Evolutionary conservation across 2,113 vertebrate species (phyloP).

Genomic region (Nannobrachium achirus): DNA sequence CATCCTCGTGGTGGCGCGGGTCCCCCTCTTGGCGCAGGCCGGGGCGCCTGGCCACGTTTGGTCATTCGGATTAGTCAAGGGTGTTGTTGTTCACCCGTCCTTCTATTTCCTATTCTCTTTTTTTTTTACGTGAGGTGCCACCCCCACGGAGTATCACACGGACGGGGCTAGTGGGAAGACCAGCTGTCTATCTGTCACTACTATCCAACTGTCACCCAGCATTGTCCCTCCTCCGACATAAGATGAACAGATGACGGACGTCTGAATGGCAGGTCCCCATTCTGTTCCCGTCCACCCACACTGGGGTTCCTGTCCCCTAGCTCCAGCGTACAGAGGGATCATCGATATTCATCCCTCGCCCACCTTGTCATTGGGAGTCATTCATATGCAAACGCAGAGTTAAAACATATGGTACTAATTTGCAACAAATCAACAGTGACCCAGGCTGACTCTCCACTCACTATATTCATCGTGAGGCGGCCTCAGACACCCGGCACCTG

Average conservation of each 20-base stretch:
- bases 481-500: constrained; percentile 66
- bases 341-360: constrained; percentile 63
- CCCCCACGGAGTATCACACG: constrained; percentile 56
- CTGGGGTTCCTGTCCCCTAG: not conserved
- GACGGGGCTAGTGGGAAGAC: constrained; percentile 60
- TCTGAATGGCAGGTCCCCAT: constrained; percentile 65
- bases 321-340: constrained; percentile 47
- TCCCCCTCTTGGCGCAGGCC: constrained; percentile 58
- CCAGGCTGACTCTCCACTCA: constrained; percentile 56
- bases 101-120: constrained; percentile 18
- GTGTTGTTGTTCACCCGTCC: constrained; percentile 21
- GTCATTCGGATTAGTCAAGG: constrained; percentile 69
- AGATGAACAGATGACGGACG: constrained; percentile 73
- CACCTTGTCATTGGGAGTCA: constrained; percentile 48
- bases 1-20: constrained; percentile 52
- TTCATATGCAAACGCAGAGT: constrained; percentile 75
- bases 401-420: constrained; percentile 77
- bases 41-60: constrained; percentile 47
- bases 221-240: constrained; percentile 67
- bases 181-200: constrained; percentile 72
- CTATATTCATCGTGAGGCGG: constrained; percentile 59
- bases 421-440: constrained; percentile 77
- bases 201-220: constrained; percentile 57
- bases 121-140: constrained; percentile 42
- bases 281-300: constrained; percentile 8